Conservation (phyloP, 1,140 invertebrate species). For the Argopecten irradians region DNA sequence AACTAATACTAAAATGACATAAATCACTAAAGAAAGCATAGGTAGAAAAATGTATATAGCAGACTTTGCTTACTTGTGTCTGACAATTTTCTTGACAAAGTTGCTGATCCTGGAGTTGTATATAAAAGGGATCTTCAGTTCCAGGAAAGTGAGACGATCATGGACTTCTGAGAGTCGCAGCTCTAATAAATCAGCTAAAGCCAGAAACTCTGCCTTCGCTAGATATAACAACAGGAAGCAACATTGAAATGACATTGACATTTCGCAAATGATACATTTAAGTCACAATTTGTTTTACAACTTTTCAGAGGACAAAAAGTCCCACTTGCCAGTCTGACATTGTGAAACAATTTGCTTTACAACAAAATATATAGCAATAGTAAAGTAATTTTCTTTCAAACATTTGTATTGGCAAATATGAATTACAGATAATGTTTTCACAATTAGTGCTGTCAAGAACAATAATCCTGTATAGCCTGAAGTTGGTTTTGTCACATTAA, state of each 20-base stretch:
- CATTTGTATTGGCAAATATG: too few relatives aligned
- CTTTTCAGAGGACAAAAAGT: neutral
- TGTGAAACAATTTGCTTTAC: too few relatives aligned
- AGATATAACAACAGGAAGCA: constrained; percentile 47
- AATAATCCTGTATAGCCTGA: too few relatives aligned
- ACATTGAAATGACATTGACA: too few relatives aligned
- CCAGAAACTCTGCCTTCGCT: constrained; percentile 77
- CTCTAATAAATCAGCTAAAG: constrained; percentile 78
- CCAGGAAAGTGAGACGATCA: constrained; percentile 75
- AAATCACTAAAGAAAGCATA: too few relatives aligned
- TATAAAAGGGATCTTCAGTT: constrained; percentile 66
- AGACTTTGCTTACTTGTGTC: constrained; percentile 73
- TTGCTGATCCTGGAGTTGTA: constrained; percentile 75
- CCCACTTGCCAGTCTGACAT: too few relatives aligned
- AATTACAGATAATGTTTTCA: too few relatives aligned
- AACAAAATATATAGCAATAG: too few relatives aligned
- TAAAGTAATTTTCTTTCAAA: too few relatives aligned
- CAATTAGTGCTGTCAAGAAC: too few relatives aligned
- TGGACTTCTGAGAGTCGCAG: constrained; percentile 77
- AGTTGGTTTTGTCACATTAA: too few relatives aligned
- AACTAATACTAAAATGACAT: too few relatives aligned
- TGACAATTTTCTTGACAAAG: constrained; percentile 71
- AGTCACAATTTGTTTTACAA: neutral
- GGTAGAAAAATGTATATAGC: neutral
- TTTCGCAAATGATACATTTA: neutral